Conservation (phyloP, 2,888 invertebrate species). For the Nemoura dubitans region DNA sequence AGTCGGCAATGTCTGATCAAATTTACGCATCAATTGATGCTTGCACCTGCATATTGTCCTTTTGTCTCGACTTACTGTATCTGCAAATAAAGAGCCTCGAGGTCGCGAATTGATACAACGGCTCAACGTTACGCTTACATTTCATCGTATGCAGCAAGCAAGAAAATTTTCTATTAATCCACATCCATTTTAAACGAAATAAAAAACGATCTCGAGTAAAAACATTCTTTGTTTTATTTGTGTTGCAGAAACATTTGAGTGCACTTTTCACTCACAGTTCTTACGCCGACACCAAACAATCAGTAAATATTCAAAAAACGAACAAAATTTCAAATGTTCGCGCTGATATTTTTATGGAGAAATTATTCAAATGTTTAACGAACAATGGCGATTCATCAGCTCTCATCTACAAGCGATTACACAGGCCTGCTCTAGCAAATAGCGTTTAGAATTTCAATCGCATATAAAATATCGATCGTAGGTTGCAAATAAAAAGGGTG, state of each 20-base stretch:
- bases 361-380: neutral
- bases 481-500: constrained; percentile 1
- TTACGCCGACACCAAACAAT: too few species aligned
- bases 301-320: neutral
- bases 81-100: neutral
- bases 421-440: neutral
- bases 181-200: too few species aligned
- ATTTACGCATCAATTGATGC: neutral
- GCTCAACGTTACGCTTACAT: neutral
- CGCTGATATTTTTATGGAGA: neutral
- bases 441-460: neutral
- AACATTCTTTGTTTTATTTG: too few species aligned
- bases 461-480: neutral
- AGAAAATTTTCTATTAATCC: too few species aligned
- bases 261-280: too few species aligned
- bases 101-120: neutral
- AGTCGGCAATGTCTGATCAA: neutral
- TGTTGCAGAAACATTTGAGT: too few species aligned
- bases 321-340: neutral
- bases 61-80: neutral
- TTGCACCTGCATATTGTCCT: neutral
- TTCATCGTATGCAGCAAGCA: too few species aligned
- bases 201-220: too few species aligned
- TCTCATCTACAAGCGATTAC: neutral
- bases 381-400: neutral